Evolutionary conservation across 2,888 invertebrate genomes (phyloP).

Genomic region (Eugnorisma glareosa): DNA sequence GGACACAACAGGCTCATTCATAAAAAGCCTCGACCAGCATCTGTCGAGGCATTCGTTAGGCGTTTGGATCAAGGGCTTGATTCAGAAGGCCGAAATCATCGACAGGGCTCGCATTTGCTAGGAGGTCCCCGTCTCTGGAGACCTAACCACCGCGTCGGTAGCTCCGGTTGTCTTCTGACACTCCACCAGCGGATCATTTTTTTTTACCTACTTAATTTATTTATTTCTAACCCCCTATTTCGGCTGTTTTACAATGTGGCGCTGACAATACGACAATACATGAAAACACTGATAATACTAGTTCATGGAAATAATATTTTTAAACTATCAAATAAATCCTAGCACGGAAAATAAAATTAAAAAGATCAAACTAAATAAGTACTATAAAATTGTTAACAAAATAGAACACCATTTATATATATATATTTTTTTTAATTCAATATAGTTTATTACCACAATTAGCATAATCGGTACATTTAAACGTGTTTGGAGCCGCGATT

Average conservation of each 20-base stretch:
- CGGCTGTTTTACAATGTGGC: background rate
- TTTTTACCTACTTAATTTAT: background rate
- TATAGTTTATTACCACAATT: too few relatives aligned
- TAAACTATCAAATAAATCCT: too few relatives aligned
- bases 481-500: too few relatives aligned
- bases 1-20: background rate
- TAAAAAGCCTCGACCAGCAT: background rate
- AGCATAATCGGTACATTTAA: too few relatives aligned
- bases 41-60: background rate
- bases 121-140: background rate
- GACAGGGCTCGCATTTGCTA: background rate
- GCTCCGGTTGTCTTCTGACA: background rate
- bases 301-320: background rate
- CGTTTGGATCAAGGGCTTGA: background rate
- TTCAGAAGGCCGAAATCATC: background rate
- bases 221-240: background rate
- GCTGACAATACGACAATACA: background rate
- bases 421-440: too few relatives aligned
- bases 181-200: background rate
- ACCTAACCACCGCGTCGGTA: background rate
- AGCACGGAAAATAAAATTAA: too few relatives aligned
- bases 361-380: too few relatives aligned
- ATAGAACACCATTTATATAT: too few relatives aligned
- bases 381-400: too few relatives aligned
- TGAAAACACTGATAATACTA: background rate